A percentile compares a stretch with the other conserved stretches of the same genome.
These are phyloP conservation scores for Tringa solitaria DNA, from an alignment of 2,113 vertebrate genomes.

Conservation along the genomic window DNA sequence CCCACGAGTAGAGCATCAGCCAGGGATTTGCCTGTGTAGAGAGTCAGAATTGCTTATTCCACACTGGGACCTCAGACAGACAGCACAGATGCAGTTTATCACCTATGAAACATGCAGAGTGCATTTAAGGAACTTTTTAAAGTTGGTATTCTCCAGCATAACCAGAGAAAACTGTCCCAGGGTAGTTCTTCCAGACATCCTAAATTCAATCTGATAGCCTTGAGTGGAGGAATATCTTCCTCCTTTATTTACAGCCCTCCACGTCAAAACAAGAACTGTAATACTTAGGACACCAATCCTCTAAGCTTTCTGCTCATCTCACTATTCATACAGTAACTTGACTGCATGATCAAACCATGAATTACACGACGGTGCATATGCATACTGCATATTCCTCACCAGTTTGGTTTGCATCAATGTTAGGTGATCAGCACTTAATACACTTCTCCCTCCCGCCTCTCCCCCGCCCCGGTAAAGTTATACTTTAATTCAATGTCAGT, in stretches of 20 bases:
- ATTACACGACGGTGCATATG: rapidly evolving
- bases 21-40: not conserved
- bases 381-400: rapidly evolving
- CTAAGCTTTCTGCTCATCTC: not conserved
- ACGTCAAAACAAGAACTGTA: rapidly evolving
- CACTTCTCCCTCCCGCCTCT: too few relatives aligned
- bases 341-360: too few relatives aligned
- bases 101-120: rapidly evolving
- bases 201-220: not conserved
- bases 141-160: rapidly evolving
- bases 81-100: not conserved
- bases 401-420: not conserved
- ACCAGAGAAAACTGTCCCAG: not conserved
- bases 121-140: not conserved
- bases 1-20: rapidly evolving
- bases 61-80: not conserved
- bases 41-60: not conserved
- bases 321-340: rapidly evolving
- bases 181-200: too few relatives aligned
- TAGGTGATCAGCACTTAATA: rapidly evolving
- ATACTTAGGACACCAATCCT: too few relatives aligned
- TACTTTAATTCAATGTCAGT: not conserved
- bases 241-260: not conserved
- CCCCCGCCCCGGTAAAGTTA: not conserved
- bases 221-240: not conserved